These are phyloP conservation scores for Hypothenemus hampei DNA, from an alignment of 1,140 invertebrate genomes.

Conservation along the genomic window DNA sequence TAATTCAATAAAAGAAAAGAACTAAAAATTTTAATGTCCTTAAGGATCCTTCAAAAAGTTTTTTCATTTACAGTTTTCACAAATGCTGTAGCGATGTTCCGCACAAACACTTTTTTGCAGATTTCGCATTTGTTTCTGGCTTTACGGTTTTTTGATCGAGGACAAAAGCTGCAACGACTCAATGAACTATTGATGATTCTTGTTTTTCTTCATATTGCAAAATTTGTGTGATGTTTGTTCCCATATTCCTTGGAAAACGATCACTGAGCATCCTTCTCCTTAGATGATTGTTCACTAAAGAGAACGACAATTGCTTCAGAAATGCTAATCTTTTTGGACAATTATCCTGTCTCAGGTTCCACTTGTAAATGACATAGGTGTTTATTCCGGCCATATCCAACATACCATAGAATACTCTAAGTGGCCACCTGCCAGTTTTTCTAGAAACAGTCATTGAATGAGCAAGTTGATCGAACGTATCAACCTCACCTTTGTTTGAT, in stretches of 20 bases:
- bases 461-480: not conserved
- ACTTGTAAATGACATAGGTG: slow-evolving; percentile 5
- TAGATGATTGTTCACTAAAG: not conserved
- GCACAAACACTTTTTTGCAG: slow-evolving; percentile 2
- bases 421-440: slow-evolving; percentile 33
- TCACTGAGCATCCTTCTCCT: not conserved
- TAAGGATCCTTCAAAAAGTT: too few species aligned
- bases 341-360: slow-evolving; percentile 4
- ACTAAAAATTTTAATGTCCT: too few species aligned
- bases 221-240: not conserved
- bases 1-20: too few species aligned
- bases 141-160: slow-evolving; percentile 3
- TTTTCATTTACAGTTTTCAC: not conserved
- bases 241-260: not conserved
- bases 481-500: slow-evolving; percentile 45
- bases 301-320: not conserved
- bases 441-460: slow-evolving; percentile 2
- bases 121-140: slow-evolving; percentile 5
- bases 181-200: too few species aligned
- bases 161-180: slow-evolving; percentile 16
- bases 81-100: slow-evolving; percentile 5
- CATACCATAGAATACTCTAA: slow-evolving; percentile 3
- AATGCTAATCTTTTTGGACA: not conserved
- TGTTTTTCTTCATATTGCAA: slow-evolving; percentile 5
- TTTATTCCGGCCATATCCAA: slow-evolving; percentile 2